A percentile compares a stretch with the other conserved stretches of the same genome.
Evolutionary conservation across 2,888 invertebrate genomes (phyloP).

Genomic region (Epinotia demarniana): DNA sequence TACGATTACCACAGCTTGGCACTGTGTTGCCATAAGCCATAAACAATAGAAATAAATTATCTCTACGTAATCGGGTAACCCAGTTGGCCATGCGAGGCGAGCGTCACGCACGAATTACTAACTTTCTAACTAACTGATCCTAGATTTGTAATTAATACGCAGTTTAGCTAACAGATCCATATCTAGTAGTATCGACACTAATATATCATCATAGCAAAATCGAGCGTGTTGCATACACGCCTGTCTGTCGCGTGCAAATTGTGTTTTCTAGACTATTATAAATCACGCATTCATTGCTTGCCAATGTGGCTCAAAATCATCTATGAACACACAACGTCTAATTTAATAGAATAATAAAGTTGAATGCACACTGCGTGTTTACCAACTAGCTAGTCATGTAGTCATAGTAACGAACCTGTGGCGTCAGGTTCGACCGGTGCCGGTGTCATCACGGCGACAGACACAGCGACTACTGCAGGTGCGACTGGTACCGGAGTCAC

Average conservation of each 20-base stretch:
- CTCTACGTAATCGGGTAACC: constrained; percentile 56
- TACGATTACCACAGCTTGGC: constrained; percentile 10
- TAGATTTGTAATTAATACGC: constrained; percentile 48
- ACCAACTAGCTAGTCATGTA: not conserved
- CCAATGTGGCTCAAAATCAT: not conserved
- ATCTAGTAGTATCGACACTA: constrained; percentile 21
- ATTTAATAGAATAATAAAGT: not conserved
- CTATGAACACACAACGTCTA: not conserved
- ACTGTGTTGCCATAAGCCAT: constrained; percentile 46
- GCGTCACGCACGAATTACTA: constrained; percentile 55
- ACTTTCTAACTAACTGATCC: constrained; percentile 55
- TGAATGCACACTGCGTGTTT: not conserved
- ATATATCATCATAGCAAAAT: constrained; percentile 22
- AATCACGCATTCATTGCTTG: not conserved
- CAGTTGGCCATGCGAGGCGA: constrained; percentile 58
- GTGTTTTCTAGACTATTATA: constrained; percentile 12
- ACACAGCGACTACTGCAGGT: constrained; percentile 22
- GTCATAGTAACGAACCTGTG: constrained; percentile 59
- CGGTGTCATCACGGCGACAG: constrained; percentile 38
- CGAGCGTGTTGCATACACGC: constrained; percentile 6
- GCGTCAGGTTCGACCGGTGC: constrained; percentile 56
- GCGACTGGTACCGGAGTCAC: constrained; percentile 52
- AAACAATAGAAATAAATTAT: constrained; percentile 49
- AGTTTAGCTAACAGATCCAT: constrained; percentile 32
- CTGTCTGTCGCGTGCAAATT: constrained; percentile 9